A percentile compares a stretch with the other conserved stretches of the same genome.
phyloP scores from a whole-genome alignment of 2,113 vertebrate genomes.

The Eulacestoma nigropectus region DNA sequence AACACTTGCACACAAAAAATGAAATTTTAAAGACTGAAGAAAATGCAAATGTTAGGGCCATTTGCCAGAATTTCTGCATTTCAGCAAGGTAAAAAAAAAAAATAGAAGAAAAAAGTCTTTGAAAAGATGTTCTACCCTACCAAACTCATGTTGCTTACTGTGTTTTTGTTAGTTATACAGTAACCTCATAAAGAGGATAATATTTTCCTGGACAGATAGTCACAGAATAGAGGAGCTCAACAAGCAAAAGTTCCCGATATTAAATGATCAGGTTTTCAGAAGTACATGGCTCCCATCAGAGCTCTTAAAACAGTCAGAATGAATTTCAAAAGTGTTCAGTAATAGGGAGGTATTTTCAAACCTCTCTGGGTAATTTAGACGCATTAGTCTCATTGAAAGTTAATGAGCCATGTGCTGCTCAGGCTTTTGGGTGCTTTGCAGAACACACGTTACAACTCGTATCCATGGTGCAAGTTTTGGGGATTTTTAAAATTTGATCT shows the following conservation, averaged over 20 bases:
- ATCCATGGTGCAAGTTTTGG: not conserved
- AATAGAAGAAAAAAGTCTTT: not conserved
- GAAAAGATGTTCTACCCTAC: not conserved
- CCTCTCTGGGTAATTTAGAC: not conserved
- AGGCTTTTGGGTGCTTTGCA: not conserved
- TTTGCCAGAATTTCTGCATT: not conserved
- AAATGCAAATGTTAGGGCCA: not conserved
- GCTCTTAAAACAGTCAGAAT: not conserved
- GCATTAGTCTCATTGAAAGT: slow-evolving; percentile 25
- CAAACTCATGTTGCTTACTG: not conserved
- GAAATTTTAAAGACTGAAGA: not conserved
- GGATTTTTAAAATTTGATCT: not conserved
- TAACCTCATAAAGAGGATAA: not conserved
- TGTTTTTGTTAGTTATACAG: not conserved
- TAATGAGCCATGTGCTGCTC: slow-evolving; percentile 17
- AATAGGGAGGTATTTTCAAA: slow-evolving; percentile 15
- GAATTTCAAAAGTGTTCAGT: slow-evolving; percentile 8
- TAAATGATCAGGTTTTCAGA: not conserved
- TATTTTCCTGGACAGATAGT: not conserved
- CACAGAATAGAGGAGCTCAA: not conserved
- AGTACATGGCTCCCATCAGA: not conserved
- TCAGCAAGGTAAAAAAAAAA: not conserved
- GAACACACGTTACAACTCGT: not conserved
- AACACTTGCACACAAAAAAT: not conserved
- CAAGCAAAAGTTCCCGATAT: not conserved